A percentile compares a stretch with the other conserved stretches of the same genome.
phyloP scores from a whole-genome alignment of 2,888 invertebrate species.

The Cantharis lateralis region DNA sequence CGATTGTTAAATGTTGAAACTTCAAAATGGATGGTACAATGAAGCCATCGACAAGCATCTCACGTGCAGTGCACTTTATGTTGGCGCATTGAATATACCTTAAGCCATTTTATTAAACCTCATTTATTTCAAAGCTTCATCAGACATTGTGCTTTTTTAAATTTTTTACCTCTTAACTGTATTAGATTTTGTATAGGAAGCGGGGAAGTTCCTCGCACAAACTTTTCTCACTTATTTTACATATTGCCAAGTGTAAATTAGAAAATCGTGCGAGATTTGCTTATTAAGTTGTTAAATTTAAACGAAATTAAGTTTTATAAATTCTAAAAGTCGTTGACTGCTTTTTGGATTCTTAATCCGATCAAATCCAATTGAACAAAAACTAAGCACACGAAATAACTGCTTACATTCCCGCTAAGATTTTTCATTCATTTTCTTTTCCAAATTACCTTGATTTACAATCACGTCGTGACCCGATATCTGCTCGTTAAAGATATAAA shows the following conservation, averaged over 20 bases:
- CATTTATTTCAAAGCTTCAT: conserved; percentile 48
- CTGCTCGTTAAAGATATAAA: neutral
- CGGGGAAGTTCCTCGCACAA: neutral
- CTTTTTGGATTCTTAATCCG: neutral
- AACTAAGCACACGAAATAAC: neutral
- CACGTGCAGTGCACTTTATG: conserved; percentile 47
- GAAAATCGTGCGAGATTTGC: neutral
- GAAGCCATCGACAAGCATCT: conserved; percentile 42
- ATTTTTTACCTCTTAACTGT: conserved; percentile 38
- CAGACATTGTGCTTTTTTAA: conserved; percentile 37
- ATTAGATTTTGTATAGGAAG: conserved; percentile 34
- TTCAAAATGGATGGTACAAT: conserved; percentile 34
- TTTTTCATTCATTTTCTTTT: neutral
- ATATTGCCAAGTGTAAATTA: neutral
- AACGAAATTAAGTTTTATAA: neutral
- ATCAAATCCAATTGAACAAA: neutral
- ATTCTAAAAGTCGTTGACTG: neutral
- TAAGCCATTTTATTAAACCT: conserved; percentile 48
- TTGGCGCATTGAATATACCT: conserved; percentile 45
- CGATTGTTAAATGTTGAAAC: conserved; percentile 11
- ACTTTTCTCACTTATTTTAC: neutral
- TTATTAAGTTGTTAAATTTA: neutral
- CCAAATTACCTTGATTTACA: neutral
- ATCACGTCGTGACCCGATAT: neutral
- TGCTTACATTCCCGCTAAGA: neutral